Percentiles rank a stretch among this genome's conserved stretches.
Evolutionary conservation across 2,888 invertebrate genomes (phyloP).

Genomic region (Aspidapion aeneum): DNA sequence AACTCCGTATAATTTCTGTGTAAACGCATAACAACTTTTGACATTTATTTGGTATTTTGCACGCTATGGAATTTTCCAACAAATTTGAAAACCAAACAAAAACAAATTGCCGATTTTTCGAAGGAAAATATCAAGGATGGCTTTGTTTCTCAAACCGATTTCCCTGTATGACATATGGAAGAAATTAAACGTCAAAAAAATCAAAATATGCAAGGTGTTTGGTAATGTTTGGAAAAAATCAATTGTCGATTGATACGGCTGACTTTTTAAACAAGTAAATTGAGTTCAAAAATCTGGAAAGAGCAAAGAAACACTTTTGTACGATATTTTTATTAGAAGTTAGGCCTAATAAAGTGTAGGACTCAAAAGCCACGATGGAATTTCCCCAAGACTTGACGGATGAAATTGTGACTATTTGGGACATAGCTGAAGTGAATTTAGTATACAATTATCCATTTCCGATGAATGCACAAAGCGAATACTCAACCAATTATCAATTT

Average conservation of each 20-base stretch:
- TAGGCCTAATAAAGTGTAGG: not conserved
- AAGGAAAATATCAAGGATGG: too few relatives aligned
- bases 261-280: not conserved
- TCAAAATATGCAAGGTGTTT: not conserved
- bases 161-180: not conserved
- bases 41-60: too few relatives aligned
- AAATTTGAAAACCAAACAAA: too few relatives aligned
- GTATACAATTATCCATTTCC: not conserved
- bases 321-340: not conserved
- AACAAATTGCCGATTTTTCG: too few relatives aligned
- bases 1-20: not conserved
- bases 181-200: not conserved
- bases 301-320: not conserved
- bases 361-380: not conserved
- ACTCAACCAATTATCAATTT: not conserved
- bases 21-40: not conserved
- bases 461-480: not conserved
- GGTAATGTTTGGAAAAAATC: too few relatives aligned
- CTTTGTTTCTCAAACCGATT: too few relatives aligned
- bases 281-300: not conserved
- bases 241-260: not conserved
- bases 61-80: too few relatives aligned
- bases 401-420: not conserved
- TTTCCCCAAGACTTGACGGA: not conserved
- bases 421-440: not conserved